Conservation (phyloP, 2,113 vertebrate species). For the Grammomys dolichurus region DNA sequence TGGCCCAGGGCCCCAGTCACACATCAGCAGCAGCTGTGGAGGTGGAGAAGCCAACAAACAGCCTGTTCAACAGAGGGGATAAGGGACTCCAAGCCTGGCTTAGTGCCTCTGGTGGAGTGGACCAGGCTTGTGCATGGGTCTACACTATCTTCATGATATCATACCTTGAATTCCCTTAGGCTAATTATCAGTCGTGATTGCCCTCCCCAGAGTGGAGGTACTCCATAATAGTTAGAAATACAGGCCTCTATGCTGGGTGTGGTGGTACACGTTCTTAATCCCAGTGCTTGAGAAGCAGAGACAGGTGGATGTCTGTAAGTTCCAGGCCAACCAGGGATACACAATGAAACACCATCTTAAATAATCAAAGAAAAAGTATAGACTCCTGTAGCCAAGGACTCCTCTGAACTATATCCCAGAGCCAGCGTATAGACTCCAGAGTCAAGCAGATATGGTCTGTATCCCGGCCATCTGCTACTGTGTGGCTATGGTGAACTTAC, state of each 20-base stretch:
- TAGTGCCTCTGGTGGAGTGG: not conserved
- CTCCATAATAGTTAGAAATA: not conserved
- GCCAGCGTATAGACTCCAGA: not conserved
- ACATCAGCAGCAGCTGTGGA: not conserved
- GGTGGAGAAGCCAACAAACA: not conserved
- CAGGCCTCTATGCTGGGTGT: not conserved
- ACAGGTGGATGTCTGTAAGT: not conserved
- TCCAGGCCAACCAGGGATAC: not conserved
- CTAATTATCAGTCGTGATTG: not conserved
- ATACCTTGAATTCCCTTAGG: not conserved
- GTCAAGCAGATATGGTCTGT: not conserved
- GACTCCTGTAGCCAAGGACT: not conserved
- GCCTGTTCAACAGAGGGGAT: not conserved
- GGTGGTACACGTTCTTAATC: not conserved
- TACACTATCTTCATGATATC: not conserved
- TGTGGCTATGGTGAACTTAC: constrained; percentile 4
- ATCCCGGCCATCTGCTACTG: not conserved
- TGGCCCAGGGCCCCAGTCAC: not conserved
- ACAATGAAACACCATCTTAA: not conserved
- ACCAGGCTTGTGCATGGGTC: not conserved
- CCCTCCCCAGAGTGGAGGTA: not conserved
- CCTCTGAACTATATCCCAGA: not conserved
- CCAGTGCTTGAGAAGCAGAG: not conserved
- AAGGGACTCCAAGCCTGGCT: not conserved
- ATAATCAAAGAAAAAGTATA: not conserved